Percentiles rank a stretch among this genome's conserved stretches.
Conservation (phyloP, 2,797 vertebrate genomes). For the Hydrolagus colliei region DNA sequence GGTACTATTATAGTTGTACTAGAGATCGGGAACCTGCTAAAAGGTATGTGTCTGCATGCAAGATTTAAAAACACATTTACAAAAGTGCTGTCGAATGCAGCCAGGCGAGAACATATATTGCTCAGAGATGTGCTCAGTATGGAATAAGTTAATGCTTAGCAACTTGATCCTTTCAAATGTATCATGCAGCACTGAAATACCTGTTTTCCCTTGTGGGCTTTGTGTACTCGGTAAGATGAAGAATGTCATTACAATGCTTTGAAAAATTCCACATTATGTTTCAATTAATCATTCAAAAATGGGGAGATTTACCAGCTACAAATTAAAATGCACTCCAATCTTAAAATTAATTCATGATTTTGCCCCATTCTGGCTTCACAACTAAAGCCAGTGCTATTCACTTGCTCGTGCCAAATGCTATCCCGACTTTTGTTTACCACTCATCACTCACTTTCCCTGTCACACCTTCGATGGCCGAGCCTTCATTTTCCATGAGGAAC, state of each 20-base stretch:
- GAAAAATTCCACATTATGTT: neutral
- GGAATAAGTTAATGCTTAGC: neutral
- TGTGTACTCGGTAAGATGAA: neutral
- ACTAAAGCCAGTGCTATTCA: too few relatives aligned
- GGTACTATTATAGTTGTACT: neutral
- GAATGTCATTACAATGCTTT: neutral
- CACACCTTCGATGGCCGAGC: too few relatives aligned
- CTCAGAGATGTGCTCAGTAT: neutral
- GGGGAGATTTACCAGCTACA: too few relatives aligned
- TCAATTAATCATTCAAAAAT: neutral
- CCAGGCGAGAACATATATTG: constrained; percentile 1
- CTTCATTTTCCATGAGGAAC: too few relatives aligned
- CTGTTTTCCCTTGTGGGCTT: neutral
- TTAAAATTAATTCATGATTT: too few relatives aligned
- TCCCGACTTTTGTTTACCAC: too few relatives aligned
- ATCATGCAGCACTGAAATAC: neutral
- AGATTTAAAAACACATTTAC: constrained; percentile 6
- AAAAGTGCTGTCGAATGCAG: neutral
- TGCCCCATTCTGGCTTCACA: too few relatives aligned
- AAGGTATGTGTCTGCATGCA: neutral
- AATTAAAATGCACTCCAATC: too few relatives aligned
- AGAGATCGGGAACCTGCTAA: neutral
- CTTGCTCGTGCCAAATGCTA: too few relatives aligned
- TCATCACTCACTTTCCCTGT: too few relatives aligned
- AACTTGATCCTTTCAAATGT: neutral